Base-by-base conservation (phyloP, 1,140 invertebrate genomes). In the Lucilia sericata region DNA sequence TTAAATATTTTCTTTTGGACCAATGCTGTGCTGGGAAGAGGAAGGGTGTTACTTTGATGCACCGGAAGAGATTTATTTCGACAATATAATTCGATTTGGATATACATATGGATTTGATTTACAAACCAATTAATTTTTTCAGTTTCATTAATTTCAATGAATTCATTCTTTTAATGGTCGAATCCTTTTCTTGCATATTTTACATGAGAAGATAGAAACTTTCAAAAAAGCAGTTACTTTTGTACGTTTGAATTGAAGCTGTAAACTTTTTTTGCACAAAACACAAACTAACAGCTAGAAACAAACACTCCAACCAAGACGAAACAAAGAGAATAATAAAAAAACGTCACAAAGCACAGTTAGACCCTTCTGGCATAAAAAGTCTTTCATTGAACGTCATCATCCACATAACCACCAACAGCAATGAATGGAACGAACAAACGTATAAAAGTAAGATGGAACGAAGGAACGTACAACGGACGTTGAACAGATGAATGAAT, bases 321-420 rank as follows among this genome's bases (percentile, higher is more conserved):
- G 60, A 19, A 19, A 70, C 19, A 70, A 21, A 19, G n/a, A 70
- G n/a, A 70, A 60, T n/a, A 60, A 34, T 5, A 25, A 42, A 80
- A 80, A 80, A 51, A 80, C 19, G 76, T 80, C 42, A 51, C 76
- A 80, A 47, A 80, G 19, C 42, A 25, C 76, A 78, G 42, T 47
- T 10, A 78, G 76, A 80, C n/a, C 76, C 76, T 80, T 80, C n/a
- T 51, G 42, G 14, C 76, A 80, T 8, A 51, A 34, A 42, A 34
- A 36, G 25, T 76, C 42, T 49, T n/a, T 19, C 75, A 0, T 14
- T 7, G 42, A 42, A 42, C 42, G 42, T 34, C 30, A 76, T 36
- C 25, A 17, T 49, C n/a, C 17, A 10, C n/a, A 21, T 70, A 19
- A 70, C n/a, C 65, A 70, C 65, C n/a, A 21, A 21, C 21, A 12